A percentile compares a stretch with the other conserved stretches of the same genome.
phyloP scores from a whole-genome alignment of 2,113 vertebrate genomes.

The Stigmatopora argus region DNA sequence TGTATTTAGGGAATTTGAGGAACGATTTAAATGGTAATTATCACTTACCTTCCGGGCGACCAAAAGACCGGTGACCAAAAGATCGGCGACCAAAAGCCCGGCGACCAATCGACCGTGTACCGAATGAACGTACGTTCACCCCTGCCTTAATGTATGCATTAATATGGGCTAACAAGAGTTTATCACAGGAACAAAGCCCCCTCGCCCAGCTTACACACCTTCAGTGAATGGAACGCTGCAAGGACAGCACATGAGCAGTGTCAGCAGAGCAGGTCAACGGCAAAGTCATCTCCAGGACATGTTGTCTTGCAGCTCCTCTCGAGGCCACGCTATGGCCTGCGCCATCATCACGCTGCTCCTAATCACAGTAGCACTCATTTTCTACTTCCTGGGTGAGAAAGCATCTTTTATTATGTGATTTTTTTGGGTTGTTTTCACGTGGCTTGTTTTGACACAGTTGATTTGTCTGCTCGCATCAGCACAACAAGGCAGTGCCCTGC shows the following conservation, averaged over 20 bases:
- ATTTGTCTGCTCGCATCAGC: slow-evolving; percentile 50
- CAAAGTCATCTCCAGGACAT: slow-evolving; percentile 51
- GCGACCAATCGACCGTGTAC: no score
- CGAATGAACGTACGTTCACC: no score
- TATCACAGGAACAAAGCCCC: slow-evolving; percentile 43
- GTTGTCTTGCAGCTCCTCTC: slow-evolving; percentile 43
- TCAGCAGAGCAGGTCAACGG: slow-evolving; percentile 32
- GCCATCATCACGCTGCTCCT: slow-evolving; percentile 70
- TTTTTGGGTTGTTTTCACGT: neutral
- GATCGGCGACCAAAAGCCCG: no score
- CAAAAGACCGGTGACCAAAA: no score
- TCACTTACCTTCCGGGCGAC: no score
- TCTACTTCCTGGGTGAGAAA: slow-evolving; percentile 62
- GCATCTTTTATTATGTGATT: neutral
- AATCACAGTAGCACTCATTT: slow-evolving; percentile 58
- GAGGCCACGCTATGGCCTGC: slow-evolving; percentile 65
- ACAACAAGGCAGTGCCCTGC: slow-evolving; percentile 77
- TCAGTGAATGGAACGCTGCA: slow-evolving; percentile 55
- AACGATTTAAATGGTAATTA: no score
- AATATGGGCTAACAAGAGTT: neutral
- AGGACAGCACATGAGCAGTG: slow-evolving; percentile 14
- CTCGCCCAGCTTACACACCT: slow-evolving; percentile 43
- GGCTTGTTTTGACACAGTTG: neutral
- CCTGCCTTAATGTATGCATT: no score
- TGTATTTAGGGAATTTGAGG: no score